These are phyloP conservation scores for Xerus rutilus DNA, from an alignment of 2,797 vertebrate species.

Conservation along the genomic window DNA sequence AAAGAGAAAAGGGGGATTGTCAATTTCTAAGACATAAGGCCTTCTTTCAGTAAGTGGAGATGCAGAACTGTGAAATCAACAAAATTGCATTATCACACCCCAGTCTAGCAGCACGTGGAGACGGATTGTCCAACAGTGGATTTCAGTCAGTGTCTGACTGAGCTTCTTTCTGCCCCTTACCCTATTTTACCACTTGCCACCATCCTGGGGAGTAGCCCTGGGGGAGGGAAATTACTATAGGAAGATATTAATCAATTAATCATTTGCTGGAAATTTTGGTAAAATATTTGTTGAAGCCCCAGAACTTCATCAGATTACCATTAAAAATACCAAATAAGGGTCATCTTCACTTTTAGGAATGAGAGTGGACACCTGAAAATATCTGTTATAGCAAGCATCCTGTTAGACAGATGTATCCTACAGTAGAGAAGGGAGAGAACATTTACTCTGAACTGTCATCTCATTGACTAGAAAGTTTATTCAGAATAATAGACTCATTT, in stretches of 20 bases:
- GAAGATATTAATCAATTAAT: not conserved
- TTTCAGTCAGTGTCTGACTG: not conserved
- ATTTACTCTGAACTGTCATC: not conserved
- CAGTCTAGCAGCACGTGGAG: not conserved
- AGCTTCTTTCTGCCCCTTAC: not conserved
- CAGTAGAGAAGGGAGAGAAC: accelerated
- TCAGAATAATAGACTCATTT: not conserved
- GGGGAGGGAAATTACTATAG: not conserved
- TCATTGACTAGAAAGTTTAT: not conserved
- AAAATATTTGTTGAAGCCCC: slow-evolving; percentile 27
- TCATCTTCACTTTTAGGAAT: not conserved
- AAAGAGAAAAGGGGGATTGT: not conserved
- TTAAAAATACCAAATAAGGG: not conserved
- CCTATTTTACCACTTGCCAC: not conserved
- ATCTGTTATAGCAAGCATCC: not conserved
- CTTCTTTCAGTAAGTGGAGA: not conserved
- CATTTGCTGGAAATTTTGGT: not conserved
- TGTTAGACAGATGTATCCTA: not conserved
- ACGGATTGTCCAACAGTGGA: not conserved
- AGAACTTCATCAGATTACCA: not conserved
- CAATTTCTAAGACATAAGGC: not conserved
- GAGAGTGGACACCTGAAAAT: not conserved
- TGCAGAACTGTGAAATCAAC: not conserved
- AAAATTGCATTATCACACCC: not conserved
- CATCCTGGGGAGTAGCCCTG: not conserved